These are phyloP conservation scores for Dasypogon diadema DNA, from an alignment of 2,888 invertebrate genomes.

Conservation along the genomic window DNA sequence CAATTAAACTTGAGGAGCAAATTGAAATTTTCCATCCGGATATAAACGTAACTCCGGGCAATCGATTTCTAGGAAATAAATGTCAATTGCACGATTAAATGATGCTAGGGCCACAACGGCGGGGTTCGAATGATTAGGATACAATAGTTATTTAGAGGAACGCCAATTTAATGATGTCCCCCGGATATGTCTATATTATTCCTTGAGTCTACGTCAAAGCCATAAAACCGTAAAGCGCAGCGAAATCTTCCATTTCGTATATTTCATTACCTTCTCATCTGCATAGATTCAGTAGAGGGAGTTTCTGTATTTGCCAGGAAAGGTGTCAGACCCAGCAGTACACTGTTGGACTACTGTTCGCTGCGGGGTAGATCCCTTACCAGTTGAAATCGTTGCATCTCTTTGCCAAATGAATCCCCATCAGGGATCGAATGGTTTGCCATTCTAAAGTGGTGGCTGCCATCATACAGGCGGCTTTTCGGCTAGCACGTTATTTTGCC, in stretches of 20 bases:
- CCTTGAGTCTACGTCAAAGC: not conserved
- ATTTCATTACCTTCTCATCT: not conserved
- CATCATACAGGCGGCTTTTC: conserved; percentile 21
- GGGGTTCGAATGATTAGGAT: not conserved
- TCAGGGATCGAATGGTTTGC: not conserved
- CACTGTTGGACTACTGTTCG: not conserved
- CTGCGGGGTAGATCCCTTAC: not conserved
- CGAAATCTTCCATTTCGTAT: not conserved
- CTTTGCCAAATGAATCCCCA: not conserved
- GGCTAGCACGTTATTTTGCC: conserved; percentile 20
- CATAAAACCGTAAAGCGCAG: conserved; percentile 16
- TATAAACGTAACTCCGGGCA: not conserved
- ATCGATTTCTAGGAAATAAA: conserved; percentile 13
- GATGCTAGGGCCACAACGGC: not conserved
- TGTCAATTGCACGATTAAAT: conserved; percentile 45
- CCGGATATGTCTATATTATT: not conserved
- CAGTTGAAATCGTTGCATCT: not conserved
- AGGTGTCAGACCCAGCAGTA: not conserved
- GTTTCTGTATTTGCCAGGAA: not conserved
- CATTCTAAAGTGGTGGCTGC: not conserved
- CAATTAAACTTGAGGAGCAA: not conserved
- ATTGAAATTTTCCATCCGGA: conserved; percentile 15
- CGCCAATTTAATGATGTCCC: conserved; percentile 28
- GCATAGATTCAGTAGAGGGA: too few species aligned
- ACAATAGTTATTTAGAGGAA: conserved; percentile 10